Conservation (phyloP, 2,797 vertebrate genomes). For the Falco berigora region DNA sequence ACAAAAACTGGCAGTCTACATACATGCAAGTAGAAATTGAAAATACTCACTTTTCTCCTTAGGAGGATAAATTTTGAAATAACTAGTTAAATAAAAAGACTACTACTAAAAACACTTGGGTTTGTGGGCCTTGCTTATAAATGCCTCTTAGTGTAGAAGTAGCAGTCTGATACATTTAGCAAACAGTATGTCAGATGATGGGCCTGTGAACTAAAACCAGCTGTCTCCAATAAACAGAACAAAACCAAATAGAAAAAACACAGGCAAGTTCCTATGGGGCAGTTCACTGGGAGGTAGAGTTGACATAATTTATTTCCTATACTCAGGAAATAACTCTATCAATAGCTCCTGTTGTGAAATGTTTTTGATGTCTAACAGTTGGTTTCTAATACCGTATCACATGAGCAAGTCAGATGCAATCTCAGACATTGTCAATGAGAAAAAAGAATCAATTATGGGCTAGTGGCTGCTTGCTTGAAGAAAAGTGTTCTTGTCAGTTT, state of each 20-base stretch:
- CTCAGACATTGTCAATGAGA: constrained; percentile 47
- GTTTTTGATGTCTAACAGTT: constrained; percentile 64
- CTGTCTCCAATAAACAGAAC: background rate
- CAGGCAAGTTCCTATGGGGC: background rate
- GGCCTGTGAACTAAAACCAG: constrained; percentile 38
- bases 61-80: background rate
- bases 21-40: background rate
- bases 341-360: constrained; percentile 70
- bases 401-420: constrained; percentile 61
- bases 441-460: constrained; percentile 49
- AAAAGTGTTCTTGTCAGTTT: background rate
- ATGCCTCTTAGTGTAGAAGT: background rate
- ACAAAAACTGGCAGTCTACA: background rate
- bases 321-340: constrained; percentile 50
- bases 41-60: background rate
- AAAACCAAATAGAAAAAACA: background rate
- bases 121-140: background rate
- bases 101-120: background rate
- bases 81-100: background rate
- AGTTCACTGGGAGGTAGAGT: constrained; percentile 33
- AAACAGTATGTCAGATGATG: constrained; percentile 10
- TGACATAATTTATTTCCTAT: constrained; percentile 60
- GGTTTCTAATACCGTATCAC: constrained; percentile 63
- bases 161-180: background rate
- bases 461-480: constrained; percentile 16